Percentiles rank a stretch among this genome's conserved stretches.
Evolutionary conservation across 2,797 vertebrate genomes (phyloP).

Genomic region (Esox lucius): DNA sequence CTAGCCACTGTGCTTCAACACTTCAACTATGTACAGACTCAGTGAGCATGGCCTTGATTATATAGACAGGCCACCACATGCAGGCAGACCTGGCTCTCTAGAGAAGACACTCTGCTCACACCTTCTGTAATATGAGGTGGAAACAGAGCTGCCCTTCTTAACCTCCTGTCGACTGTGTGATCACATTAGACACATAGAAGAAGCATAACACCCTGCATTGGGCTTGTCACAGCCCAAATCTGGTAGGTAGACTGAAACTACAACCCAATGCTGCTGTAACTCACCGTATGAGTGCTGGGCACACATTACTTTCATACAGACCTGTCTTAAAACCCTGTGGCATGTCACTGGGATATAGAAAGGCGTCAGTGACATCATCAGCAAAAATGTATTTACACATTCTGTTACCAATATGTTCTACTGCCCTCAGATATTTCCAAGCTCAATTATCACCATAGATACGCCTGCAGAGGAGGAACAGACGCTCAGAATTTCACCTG

Average conservation of each 20-base stretch:
- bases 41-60: conserved; percentile 1
- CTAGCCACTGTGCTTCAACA: no score
- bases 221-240: no score
- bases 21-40: conserved; percentile 41
- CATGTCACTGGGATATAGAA: conserved; percentile 21
- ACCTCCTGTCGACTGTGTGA: no score
- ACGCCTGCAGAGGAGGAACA: not conserved
- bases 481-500: conserved; percentile 16
- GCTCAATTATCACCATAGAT: not conserved
- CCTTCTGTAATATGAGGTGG: no score
- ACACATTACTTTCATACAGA: conserved; percentile 22
- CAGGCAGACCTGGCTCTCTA: conserved; percentile 26
- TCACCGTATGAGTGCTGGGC: no score
- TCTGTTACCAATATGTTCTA: conserved; percentile 47
- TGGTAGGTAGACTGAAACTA: no score
- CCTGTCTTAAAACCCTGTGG: conserved; percentile 22
- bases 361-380: not conserved
- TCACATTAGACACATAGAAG: no score
- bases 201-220: no score
- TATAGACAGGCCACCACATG: conserved; percentile 6
- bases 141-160: no score
- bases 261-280: no score
- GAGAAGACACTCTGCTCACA: no score
- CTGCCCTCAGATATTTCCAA: not conserved
- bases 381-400: conserved; percentile 59